Percentiles rank a stretch among this genome's conserved stretches.
Evolutionary conservation across 2,888 invertebrate species (phyloP).

Genomic region (Pseudanteris insignis): DNA sequence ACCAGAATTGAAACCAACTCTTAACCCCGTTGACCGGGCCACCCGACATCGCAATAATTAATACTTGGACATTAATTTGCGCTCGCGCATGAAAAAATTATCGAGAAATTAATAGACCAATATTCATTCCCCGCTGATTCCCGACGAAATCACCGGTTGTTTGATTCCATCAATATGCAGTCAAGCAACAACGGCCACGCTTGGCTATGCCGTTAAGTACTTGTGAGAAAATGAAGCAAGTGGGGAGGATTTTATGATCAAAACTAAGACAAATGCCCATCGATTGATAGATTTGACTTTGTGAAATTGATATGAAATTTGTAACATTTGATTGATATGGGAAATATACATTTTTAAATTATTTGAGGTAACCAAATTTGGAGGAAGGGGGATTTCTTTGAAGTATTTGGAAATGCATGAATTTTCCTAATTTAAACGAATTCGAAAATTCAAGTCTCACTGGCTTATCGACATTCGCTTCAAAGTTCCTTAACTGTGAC

Average conservation of each 20-base stretch:
- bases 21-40: constrained; percentile 47
- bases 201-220: constrained; percentile 34
- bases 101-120: constrained; percentile 63
- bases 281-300: constrained; percentile 13
- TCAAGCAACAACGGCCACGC: constrained; percentile 59
- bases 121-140: constrained; percentile 65
- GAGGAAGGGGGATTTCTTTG: too few species aligned
- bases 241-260: constrained; percentile 30
- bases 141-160: constrained; percentile 63
- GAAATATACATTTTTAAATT: too few species aligned
- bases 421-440: too few species aligned
- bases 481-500: constrained; percentile 36
- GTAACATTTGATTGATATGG: too few species aligned
- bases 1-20: constrained; percentile 39
- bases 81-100: constrained; percentile 43
- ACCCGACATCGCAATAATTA: constrained; percentile 55
- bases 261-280: constrained; percentile 11
- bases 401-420: too few species aligned
- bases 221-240: constrained; percentile 23
- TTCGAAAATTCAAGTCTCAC: too few species aligned
- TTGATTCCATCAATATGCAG: constrained; percentile 64
- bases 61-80: constrained; percentile 64
- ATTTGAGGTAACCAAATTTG: too few species aligned
- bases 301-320: too few species aligned
- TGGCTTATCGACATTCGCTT: constrained; percentile 25